These are phyloP conservation scores for Seira sanloemensis DNA, from an alignment of 2,888 invertebrate species.

Conservation along the genomic window DNA sequence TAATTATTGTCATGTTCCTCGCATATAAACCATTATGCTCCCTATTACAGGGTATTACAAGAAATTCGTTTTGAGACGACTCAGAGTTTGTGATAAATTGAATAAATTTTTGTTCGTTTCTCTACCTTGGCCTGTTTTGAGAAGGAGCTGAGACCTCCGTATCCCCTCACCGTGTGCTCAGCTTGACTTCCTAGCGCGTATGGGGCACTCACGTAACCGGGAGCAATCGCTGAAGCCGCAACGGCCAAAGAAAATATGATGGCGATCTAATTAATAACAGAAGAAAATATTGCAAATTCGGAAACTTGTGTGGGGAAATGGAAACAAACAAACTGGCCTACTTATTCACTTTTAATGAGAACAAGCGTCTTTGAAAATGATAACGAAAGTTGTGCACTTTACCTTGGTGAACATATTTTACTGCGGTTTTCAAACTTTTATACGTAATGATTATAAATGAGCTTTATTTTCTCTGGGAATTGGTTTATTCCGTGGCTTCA, in stretches of 20 bases:
- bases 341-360: background rate
- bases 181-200: constrained; percentile 60
- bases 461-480: background rate
- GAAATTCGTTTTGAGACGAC: no score
- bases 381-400: background rate
- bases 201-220: constrained; percentile 52
- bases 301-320: background rate
- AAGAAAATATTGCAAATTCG: constrained; percentile 16
- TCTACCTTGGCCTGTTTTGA: constrained; percentile 64
- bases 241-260: constrained; percentile 57
- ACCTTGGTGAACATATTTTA: constrained; percentile 45
- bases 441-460: background rate
- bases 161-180: constrained; percentile 63
- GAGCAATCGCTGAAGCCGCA: constrained; percentile 55
- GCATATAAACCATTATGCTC: no score
- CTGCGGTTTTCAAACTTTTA: background rate
- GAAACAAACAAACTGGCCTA: background rate
- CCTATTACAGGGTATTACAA: no score
- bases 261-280: constrained; percentile 44
- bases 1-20: constrained; percentile 29
- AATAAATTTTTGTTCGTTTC: background rate
- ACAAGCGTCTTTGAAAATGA: background rate
- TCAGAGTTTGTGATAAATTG: background rate
- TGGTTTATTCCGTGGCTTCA: constrained; percentile 11
- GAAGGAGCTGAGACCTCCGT: constrained; percentile 63